These are phyloP conservation scores for Cyphomyrmex costatus DNA, from an alignment of 1,140 invertebrate genomes.

Conservation along the genomic window DNA sequence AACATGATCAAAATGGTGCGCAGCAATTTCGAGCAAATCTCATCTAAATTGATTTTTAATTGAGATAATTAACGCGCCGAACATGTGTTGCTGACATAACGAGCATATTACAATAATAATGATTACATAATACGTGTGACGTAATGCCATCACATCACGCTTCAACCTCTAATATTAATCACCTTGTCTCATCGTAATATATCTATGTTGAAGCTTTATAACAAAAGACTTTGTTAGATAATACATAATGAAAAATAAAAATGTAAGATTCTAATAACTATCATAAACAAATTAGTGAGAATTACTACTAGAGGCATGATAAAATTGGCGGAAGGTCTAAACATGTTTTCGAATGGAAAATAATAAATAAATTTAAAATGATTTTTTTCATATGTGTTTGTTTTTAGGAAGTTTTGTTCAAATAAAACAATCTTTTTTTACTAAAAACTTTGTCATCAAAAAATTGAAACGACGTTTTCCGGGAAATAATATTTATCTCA, in stretches of 20 bases:
- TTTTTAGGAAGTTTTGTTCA: background rate
- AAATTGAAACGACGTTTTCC: background rate
- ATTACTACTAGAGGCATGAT: background rate
- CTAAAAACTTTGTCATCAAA: background rate
- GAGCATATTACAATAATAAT: conserved; percentile 27
- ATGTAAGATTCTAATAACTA: background rate
- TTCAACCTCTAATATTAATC: conserved; percentile 42
- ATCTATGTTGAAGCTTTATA: background rate
- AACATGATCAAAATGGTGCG: conserved; percentile 1
- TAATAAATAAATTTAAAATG: background rate
- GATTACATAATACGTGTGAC: conserved; percentile 31
- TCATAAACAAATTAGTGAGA: background rate
- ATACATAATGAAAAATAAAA: conserved; percentile 28
- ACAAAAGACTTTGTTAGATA: conserved; percentile 39
- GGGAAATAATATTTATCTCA: background rate
- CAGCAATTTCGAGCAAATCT: conserved; percentile 48
- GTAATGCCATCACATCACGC: conserved; percentile 20
- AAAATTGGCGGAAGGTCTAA: background rate
- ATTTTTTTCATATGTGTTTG: background rate
- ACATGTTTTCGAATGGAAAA: background rate
- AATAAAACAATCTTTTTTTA: conserved; percentile 11
- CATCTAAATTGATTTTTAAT: conserved; percentile 62
- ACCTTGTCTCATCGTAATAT: conserved; percentile 10
- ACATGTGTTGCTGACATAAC: conserved; percentile 31
- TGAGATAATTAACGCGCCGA: conserved; percentile 43